These are phyloP conservation scores for Myotis daubentonii DNA, from an alignment of 2,797 vertebrate genomes.

Conservation along the genomic window DNA sequence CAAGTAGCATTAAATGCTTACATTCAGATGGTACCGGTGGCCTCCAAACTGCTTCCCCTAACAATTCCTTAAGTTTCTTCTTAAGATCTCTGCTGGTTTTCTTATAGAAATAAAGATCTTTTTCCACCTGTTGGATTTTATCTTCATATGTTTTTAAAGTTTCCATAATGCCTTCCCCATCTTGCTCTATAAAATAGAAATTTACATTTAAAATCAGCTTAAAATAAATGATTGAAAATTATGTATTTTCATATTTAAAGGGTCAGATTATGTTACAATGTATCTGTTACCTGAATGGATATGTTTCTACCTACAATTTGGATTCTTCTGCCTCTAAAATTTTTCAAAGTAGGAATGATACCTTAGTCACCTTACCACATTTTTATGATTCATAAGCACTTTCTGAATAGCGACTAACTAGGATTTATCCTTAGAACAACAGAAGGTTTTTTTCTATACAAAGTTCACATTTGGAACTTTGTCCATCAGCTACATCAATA, in stretches of 20 bases:
- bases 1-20: conserved; percentile 40
- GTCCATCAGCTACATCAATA: neutral
- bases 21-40: conserved; percentile 67
- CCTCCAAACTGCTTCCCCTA: conserved; percentile 75
- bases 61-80: conserved; percentile 89
- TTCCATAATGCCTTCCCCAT: conserved; percentile 80
- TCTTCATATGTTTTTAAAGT: conserved; percentile 83
- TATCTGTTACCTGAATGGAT: neutral
- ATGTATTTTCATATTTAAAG: neutral
- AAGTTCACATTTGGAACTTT: neutral
- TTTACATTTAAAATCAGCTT: conserved; percentile 67
- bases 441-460: conserved; percentile 12
- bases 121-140: conserved; percentile 91
- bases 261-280: neutral
- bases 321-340: conserved; percentile 13
- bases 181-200: conserved; percentile 84
- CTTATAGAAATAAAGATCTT: conserved; percentile 95
- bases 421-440: neutral
- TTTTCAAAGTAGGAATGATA: neutral
- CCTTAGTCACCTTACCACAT: neutral
- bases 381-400: neutral
- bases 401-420: neutral
- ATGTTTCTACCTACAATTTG: conserved; percentile 39
- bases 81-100: conserved; percentile 92
- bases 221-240: conserved; percentile 51